Evolutionary conservation across 2,797 vertebrate genomes (phyloP).

Genomic region (Gallinago nigripennis): DNA sequence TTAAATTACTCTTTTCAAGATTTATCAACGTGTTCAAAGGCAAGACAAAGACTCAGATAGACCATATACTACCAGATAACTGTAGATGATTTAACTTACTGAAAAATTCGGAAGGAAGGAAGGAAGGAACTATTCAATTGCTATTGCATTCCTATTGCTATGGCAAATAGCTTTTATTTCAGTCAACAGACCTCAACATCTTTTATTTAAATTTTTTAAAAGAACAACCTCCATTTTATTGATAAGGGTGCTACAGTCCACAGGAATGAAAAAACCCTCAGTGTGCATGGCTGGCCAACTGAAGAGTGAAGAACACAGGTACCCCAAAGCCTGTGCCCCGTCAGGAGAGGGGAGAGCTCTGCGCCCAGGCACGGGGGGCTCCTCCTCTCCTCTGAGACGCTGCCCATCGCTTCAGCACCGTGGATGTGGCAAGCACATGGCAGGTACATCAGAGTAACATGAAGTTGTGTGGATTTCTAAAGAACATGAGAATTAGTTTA

Average conservation of each 20-base stretch:
- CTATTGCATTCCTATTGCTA: not conserved
- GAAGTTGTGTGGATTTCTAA: not conserved
- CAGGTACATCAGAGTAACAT: not conserved
- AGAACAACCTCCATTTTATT: not conserved
- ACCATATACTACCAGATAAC: not conserved
- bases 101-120: not conserved
- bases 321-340: not conserved
- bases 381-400: not conserved
- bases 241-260: not conserved
- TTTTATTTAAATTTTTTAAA: not conserved
- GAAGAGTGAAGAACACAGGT: not conserved
- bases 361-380: not conserved
- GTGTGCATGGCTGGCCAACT: not conserved
- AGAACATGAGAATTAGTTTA: not conserved
- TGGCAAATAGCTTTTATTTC: not conserved
- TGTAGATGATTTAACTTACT: not conserved
- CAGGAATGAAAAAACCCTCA: not conserved
- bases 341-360: not conserved
- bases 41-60: not conserved
- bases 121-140: not conserved
- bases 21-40: not conserved
- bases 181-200: not conserved
- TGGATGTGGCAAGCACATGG: not conserved
- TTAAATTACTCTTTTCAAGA: conserved; percentile 28
- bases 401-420: not conserved